Conservation (phyloP, 2,797 vertebrate species). For the Hypotaenidia okinawae region DNA sequence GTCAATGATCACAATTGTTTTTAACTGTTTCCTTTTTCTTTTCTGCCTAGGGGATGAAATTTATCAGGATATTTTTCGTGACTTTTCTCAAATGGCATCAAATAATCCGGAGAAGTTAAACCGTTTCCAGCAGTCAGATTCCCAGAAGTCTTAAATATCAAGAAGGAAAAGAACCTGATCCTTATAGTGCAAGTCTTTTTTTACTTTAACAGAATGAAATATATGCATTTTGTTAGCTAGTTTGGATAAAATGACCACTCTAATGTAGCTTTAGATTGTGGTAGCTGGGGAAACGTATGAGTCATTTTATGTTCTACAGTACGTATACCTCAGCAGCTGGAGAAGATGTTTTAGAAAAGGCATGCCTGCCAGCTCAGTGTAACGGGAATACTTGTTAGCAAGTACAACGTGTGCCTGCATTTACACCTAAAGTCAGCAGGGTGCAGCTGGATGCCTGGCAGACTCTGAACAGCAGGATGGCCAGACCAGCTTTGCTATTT, state of each 20-base stretch:
- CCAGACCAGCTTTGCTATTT: not conserved
- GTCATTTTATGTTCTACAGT: constrained; percentile 11
- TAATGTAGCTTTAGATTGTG: constrained; percentile 28
- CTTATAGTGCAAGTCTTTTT: constrained; percentile 51
- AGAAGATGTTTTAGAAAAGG: not conserved
- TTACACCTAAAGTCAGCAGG: accelerated
- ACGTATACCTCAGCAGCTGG: constrained; percentile 50
- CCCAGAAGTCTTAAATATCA: constrained; percentile 78
- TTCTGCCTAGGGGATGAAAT: constrained; percentile 91
- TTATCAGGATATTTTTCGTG: constrained; percentile 98
- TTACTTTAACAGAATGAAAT: constrained; percentile 39
- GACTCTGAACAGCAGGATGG: not conserved
- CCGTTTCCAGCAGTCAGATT: constrained; percentile 89
- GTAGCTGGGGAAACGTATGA: constrained; percentile 32
- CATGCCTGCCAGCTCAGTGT: not conserved
- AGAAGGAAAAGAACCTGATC: constrained; percentile 52
- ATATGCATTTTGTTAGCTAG: constrained; percentile 40
- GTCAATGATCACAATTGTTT: not conserved
- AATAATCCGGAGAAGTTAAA: constrained; percentile 96
- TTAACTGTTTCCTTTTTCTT: constrained; percentile 37
- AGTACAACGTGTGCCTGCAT: not conserved
- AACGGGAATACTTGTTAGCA: not conserved
- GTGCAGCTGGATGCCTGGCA: not conserved
- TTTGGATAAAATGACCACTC: constrained; percentile 41
- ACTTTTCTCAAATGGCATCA: constrained; percentile 98